Evolutionary conservation across 2,888 invertebrate genomes (phyloP).

Genomic region (Chrysodeixis includens): DNA sequence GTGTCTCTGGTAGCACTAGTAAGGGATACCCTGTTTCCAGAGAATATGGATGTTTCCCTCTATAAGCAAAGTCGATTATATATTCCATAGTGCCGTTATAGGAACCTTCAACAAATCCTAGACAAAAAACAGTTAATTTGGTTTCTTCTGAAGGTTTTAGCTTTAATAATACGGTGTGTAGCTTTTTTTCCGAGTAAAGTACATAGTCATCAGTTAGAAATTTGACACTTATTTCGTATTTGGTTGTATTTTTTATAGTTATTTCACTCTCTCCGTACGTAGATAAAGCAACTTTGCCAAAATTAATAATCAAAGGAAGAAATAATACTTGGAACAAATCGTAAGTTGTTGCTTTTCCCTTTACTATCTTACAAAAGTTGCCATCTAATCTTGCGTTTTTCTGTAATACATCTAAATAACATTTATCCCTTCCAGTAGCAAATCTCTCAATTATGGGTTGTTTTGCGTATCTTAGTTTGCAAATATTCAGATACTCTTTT

Average conservation of each 20-base stretch:
- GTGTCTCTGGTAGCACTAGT: slow-evolving; percentile 72
- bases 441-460: slow-evolving; percentile 62
- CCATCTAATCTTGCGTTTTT: slow-evolving; percentile 44
- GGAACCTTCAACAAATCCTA: slow-evolving; percentile 69
- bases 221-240: slow-evolving; percentile 67
- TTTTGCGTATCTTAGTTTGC: slow-evolving; percentile 62
- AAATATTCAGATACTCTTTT: slow-evolving; percentile 64
- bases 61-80: slow-evolving; percentile 72
- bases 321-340: slow-evolving; percentile 74
- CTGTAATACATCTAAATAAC: slow-evolving; percentile 55
- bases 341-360: slow-evolving; percentile 62
- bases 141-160: slow-evolving; percentile 66
- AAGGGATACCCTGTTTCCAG: slow-evolving; percentile 73
- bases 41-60: slow-evolving; percentile 73
- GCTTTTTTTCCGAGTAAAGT: slow-evolving; percentile 71
- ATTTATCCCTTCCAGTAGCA: slow-evolving; percentile 65
- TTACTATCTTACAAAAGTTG: slow-evolving; percentile 68
- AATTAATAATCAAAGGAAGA: slow-evolving; percentile 72
- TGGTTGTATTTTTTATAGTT: slow-evolving; percentile 75
- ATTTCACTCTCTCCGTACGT: slow-evolving; percentile 73
- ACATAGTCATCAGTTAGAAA: slow-evolving; percentile 69
- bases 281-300: slow-evolving; percentile 76
- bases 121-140: slow-evolving; percentile 69
- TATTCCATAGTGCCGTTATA: slow-evolving; percentile 74
- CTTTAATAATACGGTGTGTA: slow-evolving; percentile 61